Percentiles rank a stretch among this genome's conserved stretches.
Evolutionary conservation across 2,113 vertebrate species (phyloP).

Genomic region (Aphyosemion australe): DNA sequence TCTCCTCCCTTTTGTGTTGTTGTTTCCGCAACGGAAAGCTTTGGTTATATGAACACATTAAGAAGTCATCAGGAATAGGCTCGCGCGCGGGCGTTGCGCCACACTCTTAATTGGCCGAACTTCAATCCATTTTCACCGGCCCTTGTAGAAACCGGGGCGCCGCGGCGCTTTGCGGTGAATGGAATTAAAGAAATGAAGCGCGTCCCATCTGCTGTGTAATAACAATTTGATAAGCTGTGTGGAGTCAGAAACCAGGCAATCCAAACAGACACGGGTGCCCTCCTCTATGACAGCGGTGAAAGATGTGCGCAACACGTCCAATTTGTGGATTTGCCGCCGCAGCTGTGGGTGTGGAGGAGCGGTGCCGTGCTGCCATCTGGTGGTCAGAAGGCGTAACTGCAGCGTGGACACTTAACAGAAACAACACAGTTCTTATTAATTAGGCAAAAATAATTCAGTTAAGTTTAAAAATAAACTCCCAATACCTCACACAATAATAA

Average conservation of each 20-base stretch:
- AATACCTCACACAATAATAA: too few species aligned
- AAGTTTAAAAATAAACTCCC: too few species aligned
- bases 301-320: slow-evolving; percentile 53
- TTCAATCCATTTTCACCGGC: slow-evolving; percentile 47
- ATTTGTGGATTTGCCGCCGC: slow-evolving; percentile 9
- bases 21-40: slow-evolving; percentile 15
- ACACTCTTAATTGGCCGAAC: slow-evolving; percentile 58
- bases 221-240: slow-evolving; percentile 68
- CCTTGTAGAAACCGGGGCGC: slow-evolving; percentile 20
- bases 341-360: background rate
- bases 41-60: slow-evolving; percentile 48
- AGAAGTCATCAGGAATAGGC: slow-evolving; percentile 64
- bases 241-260: slow-evolving; percentile 44
- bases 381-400: background rate
- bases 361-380: slow-evolving; percentile 52
- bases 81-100: slow-evolving; percentile 32
- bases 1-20: slow-evolving; percentile 11
- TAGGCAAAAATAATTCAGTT: too few species aligned
- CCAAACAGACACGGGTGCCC: slow-evolving; percentile 38
- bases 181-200: slow-evolving; percentile 67
- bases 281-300: slow-evolving; percentile 21
- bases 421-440: too few species aligned
- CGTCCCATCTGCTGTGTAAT: slow-evolving; percentile 67
- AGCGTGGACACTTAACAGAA: background rate
- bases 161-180: slow-evolving; percentile 30